Percentiles rank a stretch among this genome's conserved stretches.
These are phyloP conservation scores for Diarsia dahlii DNA, from an alignment of 2,888 invertebrate genomes.

Conservation along the genomic window DNA sequence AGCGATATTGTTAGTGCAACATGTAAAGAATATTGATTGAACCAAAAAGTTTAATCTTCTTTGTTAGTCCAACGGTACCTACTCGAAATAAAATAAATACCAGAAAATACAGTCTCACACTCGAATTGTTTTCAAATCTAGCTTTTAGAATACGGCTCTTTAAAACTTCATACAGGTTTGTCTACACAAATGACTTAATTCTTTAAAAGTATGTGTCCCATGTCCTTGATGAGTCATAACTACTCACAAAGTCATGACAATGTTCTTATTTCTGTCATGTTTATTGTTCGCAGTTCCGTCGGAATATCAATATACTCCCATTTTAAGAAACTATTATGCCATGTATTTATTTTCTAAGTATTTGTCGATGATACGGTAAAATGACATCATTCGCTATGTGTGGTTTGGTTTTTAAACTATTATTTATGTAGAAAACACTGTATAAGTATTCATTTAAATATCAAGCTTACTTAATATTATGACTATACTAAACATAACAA, in stretches of 20 bases:
- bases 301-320: conserved; percentile 63
- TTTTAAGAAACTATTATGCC: conserved; percentile 62
- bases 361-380: conserved; percentile 42
- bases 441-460: neutral
- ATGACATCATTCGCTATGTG: conserved; percentile 62
- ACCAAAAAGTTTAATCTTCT: too few species aligned
- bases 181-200: conserved; percentile 70
- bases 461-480: too few species aligned
- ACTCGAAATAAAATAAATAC: neutral
- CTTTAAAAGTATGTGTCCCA: conserved; percentile 41
- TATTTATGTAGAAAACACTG: conserved; percentile 6
- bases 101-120: neutral
- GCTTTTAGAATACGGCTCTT: conserved; percentile 40
- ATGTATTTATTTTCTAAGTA: conserved; percentile 61
- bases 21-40: too few species aligned
- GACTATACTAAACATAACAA: too few species aligned
- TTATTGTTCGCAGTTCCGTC: conserved; percentile 53
- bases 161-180: conserved; percentile 62
- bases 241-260: conserved; percentile 30
- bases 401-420: conserved; percentile 37
- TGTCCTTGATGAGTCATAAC: conserved; percentile 56
- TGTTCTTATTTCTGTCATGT: conserved; percentile 51
- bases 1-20: too few species aligned
- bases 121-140: conserved; percentile 17
- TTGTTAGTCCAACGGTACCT: too few species aligned